Percentiles rank a stretch among this genome's conserved stretches.
phyloP scores from a whole-genome alignment of 2,113 vertebrate genomes.

The Sciurus niger region DNA sequence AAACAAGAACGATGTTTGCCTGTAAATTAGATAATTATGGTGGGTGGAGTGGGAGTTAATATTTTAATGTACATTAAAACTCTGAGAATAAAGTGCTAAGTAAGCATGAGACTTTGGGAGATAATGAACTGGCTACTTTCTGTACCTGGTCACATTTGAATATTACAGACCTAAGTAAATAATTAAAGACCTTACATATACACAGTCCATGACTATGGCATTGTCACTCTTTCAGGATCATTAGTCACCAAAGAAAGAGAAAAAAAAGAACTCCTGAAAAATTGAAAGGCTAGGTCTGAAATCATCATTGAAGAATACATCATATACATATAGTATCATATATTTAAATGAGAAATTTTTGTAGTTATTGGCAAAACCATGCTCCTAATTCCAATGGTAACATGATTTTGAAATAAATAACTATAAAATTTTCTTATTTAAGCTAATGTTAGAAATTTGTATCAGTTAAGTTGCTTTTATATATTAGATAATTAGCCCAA shows the following conservation, averaged over 20 bases:
- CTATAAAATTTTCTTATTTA: background rate
- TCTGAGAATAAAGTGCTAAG: background rate
- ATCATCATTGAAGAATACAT: background rate
- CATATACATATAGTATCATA: background rate
- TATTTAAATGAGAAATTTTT: too few relatives aligned
- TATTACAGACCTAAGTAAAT: slow-evolving; percentile 20
- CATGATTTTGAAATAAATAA: background rate
- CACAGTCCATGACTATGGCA: background rate
- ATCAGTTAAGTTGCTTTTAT: background rate
- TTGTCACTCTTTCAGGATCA: slow-evolving; percentile 21
- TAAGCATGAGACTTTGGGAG: background rate
- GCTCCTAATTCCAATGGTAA: too few relatives aligned
- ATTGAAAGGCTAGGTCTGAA: background rate
- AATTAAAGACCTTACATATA: background rate
- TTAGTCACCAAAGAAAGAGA: slow-evolving; percentile 48
- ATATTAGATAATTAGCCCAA: background rate
- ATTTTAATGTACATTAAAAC: background rate
- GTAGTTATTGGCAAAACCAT: too few relatives aligned
- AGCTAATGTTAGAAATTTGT: background rate
- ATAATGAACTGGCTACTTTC: slow-evolving; percentile 18
- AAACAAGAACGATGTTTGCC: background rate
- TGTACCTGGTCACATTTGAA: slow-evolving; percentile 30
- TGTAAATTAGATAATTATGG: background rate
- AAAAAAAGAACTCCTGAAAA: background rate
- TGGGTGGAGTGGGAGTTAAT: background rate